Evolutionary conservation across 1,140 invertebrate species (phyloP), one percentile per base, ranked within the genome.

Genomic region (Caenorhabditis tropicalis): DNA sequence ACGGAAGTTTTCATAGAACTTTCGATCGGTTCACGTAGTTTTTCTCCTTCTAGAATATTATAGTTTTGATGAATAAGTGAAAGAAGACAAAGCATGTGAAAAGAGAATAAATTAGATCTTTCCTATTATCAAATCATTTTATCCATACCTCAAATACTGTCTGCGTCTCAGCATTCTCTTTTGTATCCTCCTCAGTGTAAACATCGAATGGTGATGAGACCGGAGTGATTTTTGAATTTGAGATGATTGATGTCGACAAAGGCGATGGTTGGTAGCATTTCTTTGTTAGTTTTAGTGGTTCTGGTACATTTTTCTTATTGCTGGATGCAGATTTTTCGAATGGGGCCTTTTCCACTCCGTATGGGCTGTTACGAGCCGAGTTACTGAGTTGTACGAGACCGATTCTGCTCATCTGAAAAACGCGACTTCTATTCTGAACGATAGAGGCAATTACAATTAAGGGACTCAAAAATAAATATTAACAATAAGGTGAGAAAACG

Each of bases 281-380:
- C 6, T 70, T 70, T 19, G 36, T 70, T 33, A 74, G n/a, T 24
- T 74, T 74, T 36, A 74, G 36, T n/a, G 65, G 36, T 21, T 74
- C 65, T 43, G 65, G 65, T 43, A 12, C 9, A 3, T 2, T 3
- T 15, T 43, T 43, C 2, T 4, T 31, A 12, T 24, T 31, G 5
- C 5, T 74, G 65, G 2, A 9, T 1, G 24, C 19, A 1, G 33
- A 65, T 21, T 65, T 65, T 4, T 65, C 58, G 33, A 65, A 39
- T 19, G 33, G 5, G 19, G 58, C 31, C 21, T 74, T 74, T 36
- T 74, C 65, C 15, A n/a, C 27, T 10, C 36, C 36, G n/a, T 36
- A 74, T 43, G 65, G 65, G 29, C 65, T 74, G 65, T 74, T 74
- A n/a, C 65, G 65, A 43, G 65, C 65, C 65, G 65, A 74, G 19